phyloP scores from a whole-genome alignment of 2,888 invertebrate species.

The Escarpia spicata region DNA sequence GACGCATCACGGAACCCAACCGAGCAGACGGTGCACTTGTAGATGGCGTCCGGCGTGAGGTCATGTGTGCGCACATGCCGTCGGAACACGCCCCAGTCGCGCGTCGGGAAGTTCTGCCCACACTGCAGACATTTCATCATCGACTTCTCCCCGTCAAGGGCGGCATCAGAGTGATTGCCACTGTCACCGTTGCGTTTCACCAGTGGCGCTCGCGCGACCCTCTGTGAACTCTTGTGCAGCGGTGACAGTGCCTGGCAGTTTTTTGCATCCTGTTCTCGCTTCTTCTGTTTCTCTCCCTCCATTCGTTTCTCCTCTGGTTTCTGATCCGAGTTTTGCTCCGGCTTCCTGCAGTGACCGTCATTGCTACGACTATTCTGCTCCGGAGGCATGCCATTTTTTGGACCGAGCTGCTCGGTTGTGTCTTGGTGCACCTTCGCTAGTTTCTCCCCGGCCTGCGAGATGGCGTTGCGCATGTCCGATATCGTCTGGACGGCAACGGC shows the following conservation, averaged over 20 bases:
- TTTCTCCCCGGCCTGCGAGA: conserved; percentile 17
- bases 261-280: conserved; percentile 9
- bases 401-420: background rate
- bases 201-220: background rate
- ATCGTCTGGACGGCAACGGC: conserved; percentile 61
- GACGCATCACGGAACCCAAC: conserved; percentile 34
- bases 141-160: conserved; percentile 20
- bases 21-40: conserved; percentile 29
- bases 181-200: background rate
- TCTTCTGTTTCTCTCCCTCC: background rate
- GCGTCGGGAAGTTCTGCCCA: conserved; percentile 36
- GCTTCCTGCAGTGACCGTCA: background rate
- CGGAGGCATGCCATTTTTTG: background rate
- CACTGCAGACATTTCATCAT: conserved; percentile 35
- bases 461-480: conserved; percentile 55
- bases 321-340: background rate
- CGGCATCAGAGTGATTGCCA: background rate
- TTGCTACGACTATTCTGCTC: background rate
- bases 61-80: conserved; percentile 36
- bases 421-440: background rate
- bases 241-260: conserved; percentile 6
- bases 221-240: background rate
- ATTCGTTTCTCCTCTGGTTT: background rate
- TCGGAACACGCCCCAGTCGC: conserved; percentile 37
- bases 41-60: background rate